Evolutionary conservation across 2,113 vertebrate genomes (phyloP).

Genomic region (Syngnathus scovelli): DNA sequence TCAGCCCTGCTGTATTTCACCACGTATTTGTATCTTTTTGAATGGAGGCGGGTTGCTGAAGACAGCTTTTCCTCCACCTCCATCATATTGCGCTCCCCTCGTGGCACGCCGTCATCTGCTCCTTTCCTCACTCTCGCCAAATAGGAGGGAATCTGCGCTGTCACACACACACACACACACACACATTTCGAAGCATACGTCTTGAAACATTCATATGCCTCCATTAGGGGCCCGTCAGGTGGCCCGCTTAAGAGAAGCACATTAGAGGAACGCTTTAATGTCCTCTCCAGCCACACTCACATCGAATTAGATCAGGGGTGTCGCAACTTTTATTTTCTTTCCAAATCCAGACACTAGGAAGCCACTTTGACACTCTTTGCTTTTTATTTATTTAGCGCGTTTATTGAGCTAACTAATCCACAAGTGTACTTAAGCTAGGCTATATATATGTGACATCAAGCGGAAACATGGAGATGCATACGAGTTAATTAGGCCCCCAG

Average conservation of each 20-base stretch:
- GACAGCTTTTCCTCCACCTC: slow-evolving; percentile 39
- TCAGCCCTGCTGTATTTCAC: slow-evolving; percentile 5
- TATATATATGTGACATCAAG: slow-evolving; percentile 3
- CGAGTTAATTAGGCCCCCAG: slow-evolving; percentile 9
- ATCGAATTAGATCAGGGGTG: neutral
- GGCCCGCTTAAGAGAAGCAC: slow-evolving; percentile 51
- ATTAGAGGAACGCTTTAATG: slow-evolving; percentile 32
- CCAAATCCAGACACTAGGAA: neutral
- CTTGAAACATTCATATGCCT: slow-evolving; percentile 63
- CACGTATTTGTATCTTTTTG: slow-evolving; percentile 48
- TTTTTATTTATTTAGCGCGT: neutral
- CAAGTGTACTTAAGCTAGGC: too few relatives aligned
- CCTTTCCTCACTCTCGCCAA: slow-evolving; percentile 49
- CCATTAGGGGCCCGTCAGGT: slow-evolving; percentile 62
- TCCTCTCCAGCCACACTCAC: neutral
- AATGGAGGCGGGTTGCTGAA: slow-evolving; percentile 48
- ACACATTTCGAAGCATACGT: slow-evolving; percentile 46
- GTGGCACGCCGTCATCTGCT: slow-evolving; percentile 44
- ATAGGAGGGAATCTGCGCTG: slow-evolving; percentile 13
- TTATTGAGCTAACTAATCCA: neutral
- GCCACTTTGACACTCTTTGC: neutral
- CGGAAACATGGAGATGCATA: slow-evolving; percentile 23
- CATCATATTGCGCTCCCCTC: slow-evolving; percentile 28
- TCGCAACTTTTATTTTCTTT: neutral
- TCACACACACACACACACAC: slow-evolving; percentile 43